Conservation (phyloP, 2,797 vertebrate genomes). For the Karalla daura region DNA sequence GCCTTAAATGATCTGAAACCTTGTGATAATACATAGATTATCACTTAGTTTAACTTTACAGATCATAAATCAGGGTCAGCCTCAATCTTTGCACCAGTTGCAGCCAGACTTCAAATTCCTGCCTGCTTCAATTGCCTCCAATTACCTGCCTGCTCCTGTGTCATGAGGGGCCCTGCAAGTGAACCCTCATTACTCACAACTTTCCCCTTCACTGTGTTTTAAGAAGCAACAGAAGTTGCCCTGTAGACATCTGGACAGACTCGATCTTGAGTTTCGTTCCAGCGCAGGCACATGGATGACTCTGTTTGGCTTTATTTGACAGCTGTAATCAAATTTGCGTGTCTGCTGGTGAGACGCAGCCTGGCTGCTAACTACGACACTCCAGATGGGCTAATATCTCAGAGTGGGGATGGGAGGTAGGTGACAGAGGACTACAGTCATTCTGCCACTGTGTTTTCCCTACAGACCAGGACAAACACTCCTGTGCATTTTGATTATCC, state of each 20-base stretch:
- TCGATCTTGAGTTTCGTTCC: constrained; percentile 14
- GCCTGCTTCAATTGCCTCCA: neutral
- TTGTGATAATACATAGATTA: no score
- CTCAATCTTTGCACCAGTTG: constrained; percentile 9
- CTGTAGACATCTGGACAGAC: constrained; percentile 33
- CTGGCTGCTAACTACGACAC: constrained; percentile 21
- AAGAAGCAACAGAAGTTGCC: constrained; percentile 25
- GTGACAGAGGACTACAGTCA: neutral
- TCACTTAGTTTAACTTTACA: neutral
- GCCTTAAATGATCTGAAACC: neutral
- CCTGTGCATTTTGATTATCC: constrained; percentile 30
- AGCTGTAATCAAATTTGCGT: constrained; percentile 37
- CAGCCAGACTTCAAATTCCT: neutral
- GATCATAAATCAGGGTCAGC: no score
- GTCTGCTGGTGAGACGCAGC: constrained; percentile 9
- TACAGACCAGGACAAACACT: constrained; percentile 13
- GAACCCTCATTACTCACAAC: constrained; percentile 16
- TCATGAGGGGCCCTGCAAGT: neutral
- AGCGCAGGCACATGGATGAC: constrained; percentile 1
- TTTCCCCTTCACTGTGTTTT: constrained; percentile 17
- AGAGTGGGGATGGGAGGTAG: neutral
- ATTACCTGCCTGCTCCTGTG: constrained; percentile 19
- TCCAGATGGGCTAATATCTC: constrained; percentile 15
- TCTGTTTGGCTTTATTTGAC: constrained; percentile 48
- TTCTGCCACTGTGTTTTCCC: neutral